Evolutionary conservation across 2,797 vertebrate genomes (phyloP).

Genomic region (Ciconia nigra): DNA sequence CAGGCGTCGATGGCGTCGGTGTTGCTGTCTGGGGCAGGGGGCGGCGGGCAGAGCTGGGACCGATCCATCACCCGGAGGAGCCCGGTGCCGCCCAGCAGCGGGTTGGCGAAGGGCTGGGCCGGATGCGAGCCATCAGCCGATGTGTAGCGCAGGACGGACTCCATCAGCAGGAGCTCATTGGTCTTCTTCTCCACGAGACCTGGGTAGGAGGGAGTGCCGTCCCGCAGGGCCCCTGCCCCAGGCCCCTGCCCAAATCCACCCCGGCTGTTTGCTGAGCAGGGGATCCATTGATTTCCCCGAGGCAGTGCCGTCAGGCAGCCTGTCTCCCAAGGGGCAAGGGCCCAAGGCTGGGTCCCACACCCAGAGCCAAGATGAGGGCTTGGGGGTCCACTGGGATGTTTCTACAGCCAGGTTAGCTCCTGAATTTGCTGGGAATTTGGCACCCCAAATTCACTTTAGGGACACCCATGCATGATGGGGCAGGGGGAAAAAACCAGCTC

Average conservation of each 20-base stretch:
- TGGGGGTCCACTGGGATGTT: not conserved
- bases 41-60: not conserved
- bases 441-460: not conserved
- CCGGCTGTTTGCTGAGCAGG: not conserved
- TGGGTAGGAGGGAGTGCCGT: not conserved
- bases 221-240: rapidly evolving
- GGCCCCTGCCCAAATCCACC: not conserved
- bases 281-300: rapidly evolving
- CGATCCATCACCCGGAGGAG: not conserved
- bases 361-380: not conserved
- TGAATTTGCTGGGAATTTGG: not conserved
- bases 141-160: slow-evolving; percentile 21
- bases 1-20: not conserved
- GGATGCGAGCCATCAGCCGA: rapidly evolving
- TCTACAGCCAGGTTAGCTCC: not conserved
- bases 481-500: not conserved
- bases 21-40: not conserved
- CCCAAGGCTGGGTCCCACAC: not conserved
- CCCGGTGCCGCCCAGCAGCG: not conserved
- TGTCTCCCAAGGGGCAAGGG: not conserved
- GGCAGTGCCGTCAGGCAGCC: not conserved
- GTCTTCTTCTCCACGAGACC: slow-evolving; percentile 64
- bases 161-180: slow-evolving; percentile 59
- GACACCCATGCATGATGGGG: not conserved
- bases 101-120: not conserved